A percentile compares a stretch with the other conserved stretches of the same genome.
phyloP scores from a whole-genome alignment of 2,888 invertebrate species.

The Tillus elongatus region DNA sequence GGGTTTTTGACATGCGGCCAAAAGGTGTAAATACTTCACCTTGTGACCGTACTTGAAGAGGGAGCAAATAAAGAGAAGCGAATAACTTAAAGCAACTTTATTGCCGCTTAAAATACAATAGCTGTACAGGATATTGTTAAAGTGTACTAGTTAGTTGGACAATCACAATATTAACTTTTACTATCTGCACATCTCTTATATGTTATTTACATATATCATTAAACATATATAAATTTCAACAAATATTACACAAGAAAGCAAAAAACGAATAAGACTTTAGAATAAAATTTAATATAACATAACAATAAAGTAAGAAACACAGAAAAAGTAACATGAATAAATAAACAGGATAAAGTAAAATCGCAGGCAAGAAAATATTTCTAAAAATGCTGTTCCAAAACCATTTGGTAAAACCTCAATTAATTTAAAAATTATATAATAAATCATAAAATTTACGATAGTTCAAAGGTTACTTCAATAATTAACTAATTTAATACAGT shows the following conservation, averaged over 20 bases:
- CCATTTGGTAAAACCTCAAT: too few species aligned
- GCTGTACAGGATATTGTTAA: slow-evolving; percentile 29
- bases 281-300: too few species aligned
- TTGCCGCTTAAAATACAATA: slow-evolving; percentile 37
- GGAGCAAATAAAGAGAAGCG: slow-evolving; percentile 26
- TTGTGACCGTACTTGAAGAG: too few species aligned
- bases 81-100: slow-evolving; percentile 40
- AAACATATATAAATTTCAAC: background rate
- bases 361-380: slow-evolving; percentile 24
- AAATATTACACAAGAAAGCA: background rate
- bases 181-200: slow-evolving; percentile 17
- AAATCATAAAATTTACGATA: too few species aligned
- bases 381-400: slow-evolving; percentile 39
- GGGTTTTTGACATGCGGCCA: slow-evolving; percentile 17
- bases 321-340: slow-evolving; percentile 11
- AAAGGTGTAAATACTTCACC: too few species aligned
- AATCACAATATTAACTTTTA: slow-evolving; percentile 28
- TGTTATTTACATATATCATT: slow-evolving; percentile 6
- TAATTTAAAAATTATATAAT: slow-evolving; percentile 11
- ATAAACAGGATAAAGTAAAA: slow-evolving; percentile 7
- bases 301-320: slow-evolving; percentile 10
- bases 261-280: slow-evolving; percentile 7
- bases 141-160: slow-evolving; percentile 15
- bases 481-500: too few species aligned
- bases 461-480: too few species aligned